Percentiles rank a stretch among this genome's conserved stretches.
These are phyloP conservation scores for Tachina lurida DNA, from an alignment of 2,888 invertebrate species.

Conservation along the genomic window DNA sequence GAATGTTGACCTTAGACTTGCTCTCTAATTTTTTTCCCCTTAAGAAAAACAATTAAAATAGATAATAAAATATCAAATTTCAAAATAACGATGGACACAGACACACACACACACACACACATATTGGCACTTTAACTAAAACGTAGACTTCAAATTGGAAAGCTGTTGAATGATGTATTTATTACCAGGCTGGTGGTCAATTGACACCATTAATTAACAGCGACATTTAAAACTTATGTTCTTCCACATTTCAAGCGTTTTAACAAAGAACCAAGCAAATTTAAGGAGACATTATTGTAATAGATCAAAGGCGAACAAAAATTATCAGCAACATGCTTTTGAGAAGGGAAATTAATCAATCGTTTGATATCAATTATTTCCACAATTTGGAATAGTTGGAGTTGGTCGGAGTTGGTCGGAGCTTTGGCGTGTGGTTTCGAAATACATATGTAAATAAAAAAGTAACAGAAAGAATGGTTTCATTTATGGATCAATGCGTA, in stretches of 20 bases:
- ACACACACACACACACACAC: background rate
- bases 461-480: slow-evolving; percentile 46
- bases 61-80: slow-evolving; percentile 3
- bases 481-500: slow-evolving; percentile 63
- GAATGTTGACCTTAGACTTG: slow-evolving; percentile 37
- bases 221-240: slow-evolving; percentile 11
- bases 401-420: background rate
- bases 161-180: slow-evolving; percentile 8
- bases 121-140: slow-evolving; percentile 35
- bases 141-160: slow-evolving; percentile 4
- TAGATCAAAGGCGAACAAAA: background rate
- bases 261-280: background rate
- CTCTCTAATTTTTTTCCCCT: slow-evolving; percentile 6
- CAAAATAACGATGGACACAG: slow-evolving; percentile 24
- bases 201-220: slow-evolving; percentile 30
- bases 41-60: slow-evolving; percentile 25
- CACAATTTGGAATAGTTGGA: too few relatives aligned
- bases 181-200: slow-evolving; percentile 9
- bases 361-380: background rate
- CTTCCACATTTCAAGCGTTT: slow-evolving; percentile 19
- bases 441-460: slow-evolving; percentile 29
- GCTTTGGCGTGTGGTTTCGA: slow-evolving; percentile 15
- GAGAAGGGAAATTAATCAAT: background rate
- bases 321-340: slow-evolving; percentile 1
- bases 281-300: slow-evolving; percentile 4